Percentiles rank a stretch among this genome's conserved stretches.
Conservation (phyloP, 2,797 vertebrate genomes). For the Lagorchestes hirsutus region DNA sequence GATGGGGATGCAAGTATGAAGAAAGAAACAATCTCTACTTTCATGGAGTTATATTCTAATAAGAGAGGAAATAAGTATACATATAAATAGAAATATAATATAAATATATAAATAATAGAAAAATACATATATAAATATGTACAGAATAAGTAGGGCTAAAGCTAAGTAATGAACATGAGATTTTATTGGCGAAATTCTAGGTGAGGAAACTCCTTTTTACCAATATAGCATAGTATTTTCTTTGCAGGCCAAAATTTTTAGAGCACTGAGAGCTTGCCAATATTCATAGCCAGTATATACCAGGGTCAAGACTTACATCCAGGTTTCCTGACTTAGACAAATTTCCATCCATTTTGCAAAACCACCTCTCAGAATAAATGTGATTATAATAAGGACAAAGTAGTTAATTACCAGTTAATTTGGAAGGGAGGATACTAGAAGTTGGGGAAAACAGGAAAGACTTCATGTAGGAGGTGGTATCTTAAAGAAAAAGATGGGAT, state of each 20-base stretch:
- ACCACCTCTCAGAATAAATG: not conserved
- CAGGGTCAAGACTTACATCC: not conserved
- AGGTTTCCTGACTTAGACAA: not conserved
- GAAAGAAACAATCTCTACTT: not conserved
- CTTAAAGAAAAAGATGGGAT: not conserved
- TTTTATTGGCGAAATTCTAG: not conserved
- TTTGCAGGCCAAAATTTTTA: not conserved
- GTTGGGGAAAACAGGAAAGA: not conserved
- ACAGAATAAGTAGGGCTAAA: not conserved
- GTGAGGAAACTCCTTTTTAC: not conserved
- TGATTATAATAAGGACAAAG: not conserved
- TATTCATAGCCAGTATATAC: not conserved
- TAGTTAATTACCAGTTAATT: not conserved
- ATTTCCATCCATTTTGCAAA: not conserved
- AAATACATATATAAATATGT: not conserved
- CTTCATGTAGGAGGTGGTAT: not conserved
- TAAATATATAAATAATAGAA: too few species aligned
- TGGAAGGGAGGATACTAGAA: not conserved
- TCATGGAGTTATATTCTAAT: not conserved
- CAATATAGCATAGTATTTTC: not conserved
- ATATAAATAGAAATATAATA: not conserved
- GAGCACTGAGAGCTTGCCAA: not conserved
- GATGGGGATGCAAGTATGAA: not conserved
- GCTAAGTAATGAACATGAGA: not conserved
- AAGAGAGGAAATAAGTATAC: not conserved